Evolutionary conservation across 1,140 invertebrate species (phyloP).

Genomic region (Neomicropteryx cornuta): DNA sequence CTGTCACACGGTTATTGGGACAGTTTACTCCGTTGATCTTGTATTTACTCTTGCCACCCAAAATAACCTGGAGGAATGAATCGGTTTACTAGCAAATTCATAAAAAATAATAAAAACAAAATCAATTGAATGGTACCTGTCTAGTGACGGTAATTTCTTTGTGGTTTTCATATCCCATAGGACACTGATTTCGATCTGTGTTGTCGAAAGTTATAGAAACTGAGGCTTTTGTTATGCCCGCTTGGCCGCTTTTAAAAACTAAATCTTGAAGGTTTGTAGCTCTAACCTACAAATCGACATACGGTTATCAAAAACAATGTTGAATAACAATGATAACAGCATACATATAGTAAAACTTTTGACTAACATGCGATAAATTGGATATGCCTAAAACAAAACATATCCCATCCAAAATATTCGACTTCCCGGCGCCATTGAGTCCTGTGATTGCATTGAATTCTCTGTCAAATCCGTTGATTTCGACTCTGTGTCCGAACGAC

Average conservation of each 20-base stretch:
- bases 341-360: slow-evolving; percentile 1
- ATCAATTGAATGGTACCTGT: slow-evolving; percentile 47
- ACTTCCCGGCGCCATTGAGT: slow-evolving; percentile 98
- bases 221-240: slow-evolving; percentile 89
- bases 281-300: slow-evolving; percentile 55
- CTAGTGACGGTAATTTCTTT: slow-evolving; percentile 90
- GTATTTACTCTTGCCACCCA: slow-evolving; percentile 86
- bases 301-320: slow-evolving; percentile 13
- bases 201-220: slow-evolving; percentile 97
- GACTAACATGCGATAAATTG: slow-evolving; percentile 80
- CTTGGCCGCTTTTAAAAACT: slow-evolving; percentile 96
- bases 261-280: slow-evolving; percentile 85
- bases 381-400: slow-evolving; percentile 95
- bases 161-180: slow-evolving; percentile 86
- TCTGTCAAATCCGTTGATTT: slow-evolving; percentile 88
- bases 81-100: neutral
- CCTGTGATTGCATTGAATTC: slow-evolving; percentile 99
- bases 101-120: slow-evolving; percentile 2
- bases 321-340: slow-evolving; percentile 7
- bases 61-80: slow-evolving; percentile 40
- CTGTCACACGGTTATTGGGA: slow-evolving; percentile 79
- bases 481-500: slow-evolving; percentile 89
- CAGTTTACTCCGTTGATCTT: slow-evolving; percentile 90
- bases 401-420: slow-evolving; percentile 96
- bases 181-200: slow-evolving; percentile 67